phyloP scores from a whole-genome alignment of 2,888 invertebrate genomes.

The Hylaea fasciaria region DNA sequence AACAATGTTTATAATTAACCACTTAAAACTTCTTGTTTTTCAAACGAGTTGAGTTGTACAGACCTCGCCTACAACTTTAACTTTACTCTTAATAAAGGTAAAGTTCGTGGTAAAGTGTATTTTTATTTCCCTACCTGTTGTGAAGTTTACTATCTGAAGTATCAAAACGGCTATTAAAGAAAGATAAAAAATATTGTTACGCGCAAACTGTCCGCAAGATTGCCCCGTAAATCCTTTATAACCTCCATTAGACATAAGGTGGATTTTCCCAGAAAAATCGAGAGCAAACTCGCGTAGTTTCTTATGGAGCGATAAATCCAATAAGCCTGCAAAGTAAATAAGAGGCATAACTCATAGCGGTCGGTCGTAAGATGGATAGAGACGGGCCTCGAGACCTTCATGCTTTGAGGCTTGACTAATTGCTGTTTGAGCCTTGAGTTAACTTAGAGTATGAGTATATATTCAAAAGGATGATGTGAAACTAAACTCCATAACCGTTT shows the following conservation, averaged over 20 bases:
- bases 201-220: conserved; percentile 2
- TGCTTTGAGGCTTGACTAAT: conserved; percentile 27
- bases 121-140: not conserved
- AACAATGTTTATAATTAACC: conserved; percentile 5
- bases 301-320: conserved; percentile 35
- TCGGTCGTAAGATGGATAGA: conserved; percentile 30
- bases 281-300: conserved; percentile 28
- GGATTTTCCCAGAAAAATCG: conserved; percentile 29
- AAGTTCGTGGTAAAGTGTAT: not conserved
- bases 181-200: conserved; percentile 2
- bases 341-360: conserved; percentile 29
- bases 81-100: not conserved
- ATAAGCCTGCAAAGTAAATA: conserved; percentile 34
- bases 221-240: conserved; percentile 19
- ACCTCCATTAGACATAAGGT: conserved; percentile 34
- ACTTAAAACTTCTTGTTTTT: conserved; percentile 4
- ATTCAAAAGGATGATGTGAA: not conserved
- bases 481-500: not conserved
- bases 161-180: conserved; percentile 1
- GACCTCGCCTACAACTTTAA: not conserved
- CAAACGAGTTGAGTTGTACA: not conserved
- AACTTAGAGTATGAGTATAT: not conserved
- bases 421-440: conserved; percentile 9
- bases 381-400: conserved; percentile 19
- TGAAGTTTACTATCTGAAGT: not conserved